Base-by-base conservation (phyloP, 1,140 invertebrate species). In the Drosophila rhopaloa region DNA sequence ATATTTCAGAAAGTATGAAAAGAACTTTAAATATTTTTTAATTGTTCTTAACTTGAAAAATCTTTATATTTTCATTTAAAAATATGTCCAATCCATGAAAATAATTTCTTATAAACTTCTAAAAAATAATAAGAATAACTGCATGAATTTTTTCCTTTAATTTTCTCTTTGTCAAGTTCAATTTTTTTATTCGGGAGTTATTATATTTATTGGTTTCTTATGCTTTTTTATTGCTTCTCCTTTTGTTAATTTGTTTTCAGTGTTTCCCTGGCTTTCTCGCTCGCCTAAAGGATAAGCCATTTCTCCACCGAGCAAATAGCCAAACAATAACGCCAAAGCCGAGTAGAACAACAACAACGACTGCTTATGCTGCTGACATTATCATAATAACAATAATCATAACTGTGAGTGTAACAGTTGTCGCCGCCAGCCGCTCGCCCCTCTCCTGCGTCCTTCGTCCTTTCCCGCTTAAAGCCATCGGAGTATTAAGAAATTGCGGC, bases 341-440 rank as follows among this genome's bases (percentile, higher is more conserved):
- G 54, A 63, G 32, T 55, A 55, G 47, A 65, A 54, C 48, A 63
- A 43, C 79, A 74, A 51, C 63, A 61, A 63, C 19, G 14, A 38
- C 54, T 72, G 44, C 63, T 66, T 38, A 27, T 67, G 65, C 65
- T 62, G 78, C 79, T 86, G 75, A 66, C 81, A 85, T 86, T 76
- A 86, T 76, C 80, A 79, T 76, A 88, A 88, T 88, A 88, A 80
- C 77, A 81, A 88, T 88, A 88, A 88, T 83, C 79, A 88, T 88
- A 88, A 88, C 72, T 81, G 78, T 75, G 50, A 81, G 76, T 88
- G 68, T 85, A 90, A 85, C 77, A 74, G 75, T 84, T 76, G 78
- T 75, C 54, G 81, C 50, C 24, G 1, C 38, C 27, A 43, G 41
- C 41, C 41, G 5, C 46, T 27, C 46, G 2, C 29, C 10, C 29